phyloP scores from a whole-genome alignment of 1,140 invertebrate genomes.

The Andrena cerasifolii region DNA sequence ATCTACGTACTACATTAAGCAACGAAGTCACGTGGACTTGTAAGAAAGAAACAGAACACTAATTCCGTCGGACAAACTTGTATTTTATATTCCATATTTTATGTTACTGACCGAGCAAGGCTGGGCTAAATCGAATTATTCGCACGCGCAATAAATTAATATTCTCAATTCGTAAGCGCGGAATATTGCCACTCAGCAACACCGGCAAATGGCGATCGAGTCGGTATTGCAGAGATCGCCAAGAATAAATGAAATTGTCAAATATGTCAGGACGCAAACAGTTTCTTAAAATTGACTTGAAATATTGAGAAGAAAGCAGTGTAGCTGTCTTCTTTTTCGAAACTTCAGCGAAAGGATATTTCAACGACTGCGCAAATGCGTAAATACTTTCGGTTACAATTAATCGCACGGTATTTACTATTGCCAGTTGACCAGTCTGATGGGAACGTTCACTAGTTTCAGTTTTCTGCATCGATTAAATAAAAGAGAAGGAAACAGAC shows the following conservation, averaged over 20 bases:
- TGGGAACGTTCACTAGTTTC: too few relatives aligned
- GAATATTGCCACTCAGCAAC: neutral
- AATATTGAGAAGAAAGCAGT: neutral
- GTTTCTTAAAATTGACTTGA: neutral
- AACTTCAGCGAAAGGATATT: neutral
- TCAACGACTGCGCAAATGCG: too few relatives aligned
- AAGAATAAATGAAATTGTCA: neutral
- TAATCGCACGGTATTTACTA: too few relatives aligned
- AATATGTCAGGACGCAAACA: neutral
- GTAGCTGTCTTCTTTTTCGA: neutral
- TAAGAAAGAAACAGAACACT: neutral
- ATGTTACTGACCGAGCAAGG: neutral
- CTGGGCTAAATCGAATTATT: neutral
- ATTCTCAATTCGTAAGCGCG: neutral
- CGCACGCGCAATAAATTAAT: neutral
- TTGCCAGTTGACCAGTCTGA: neutral
- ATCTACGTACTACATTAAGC: neutral
- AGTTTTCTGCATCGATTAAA: constrained; percentile 1
- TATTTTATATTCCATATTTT: neutral
- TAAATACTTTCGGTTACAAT: too few relatives aligned
- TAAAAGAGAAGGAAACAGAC: neutral
- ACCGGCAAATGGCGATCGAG: constrained; percentile 37
- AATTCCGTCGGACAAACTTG: neutral
- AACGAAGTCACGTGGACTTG: neutral
- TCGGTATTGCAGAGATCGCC: constrained; percentile 13